Base-by-base conservation (phyloP, 1,140 invertebrate species). In the Bombus superbus region DNA sequence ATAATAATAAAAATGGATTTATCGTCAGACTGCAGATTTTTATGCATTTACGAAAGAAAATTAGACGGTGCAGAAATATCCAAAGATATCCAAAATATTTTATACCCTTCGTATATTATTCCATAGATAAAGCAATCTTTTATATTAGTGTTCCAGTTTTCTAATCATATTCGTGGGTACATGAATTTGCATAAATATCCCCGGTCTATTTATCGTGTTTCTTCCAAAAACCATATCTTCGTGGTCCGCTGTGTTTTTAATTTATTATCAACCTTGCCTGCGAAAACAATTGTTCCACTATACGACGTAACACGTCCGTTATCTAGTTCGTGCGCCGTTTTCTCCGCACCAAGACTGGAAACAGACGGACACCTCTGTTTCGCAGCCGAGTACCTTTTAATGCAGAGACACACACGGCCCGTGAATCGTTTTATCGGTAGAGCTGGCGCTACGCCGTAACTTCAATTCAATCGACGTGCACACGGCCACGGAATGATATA, bases 381-480 rank as follows among this genome's bases (percentile, higher is more conserved):
- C n/a, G 22, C 40, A n/a, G 6, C 28, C 10, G 71, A 42, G 72
- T 15, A n/a, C 57, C 62, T 15, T 73, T 73, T 73, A 73, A 73
- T 22, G n/a, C 42, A 53, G n/a, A 18, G 59, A 28, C 28, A 44
- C 62, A 22, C 73, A 40, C 75, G 78, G 68, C 72, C 87, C 85
- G 81, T 79, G 77, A 87, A 87, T 85, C 88, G 83, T 90, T 90
- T 90, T 86, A 89, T 89, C 85, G 81, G 66, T 42, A 57, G 22
- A 59, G 53, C 32, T 38, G 53, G 73, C 22, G 9, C 66, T 25
- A 59, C 81, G 81, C 47, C 78, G 88, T 83, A 87, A 89, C 88
- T 89, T 85, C 81, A 83, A 89, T 89, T 89, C 87, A 89, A 89
- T 89, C 87, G 83, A 88, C 72, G 79, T 83, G 57, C 71, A 72